Evolutionary conservation across 2,888 invertebrate species (phyloP), one percentile per base, ranked within the genome.

Genomic region (Crematogaster levior): DNA sequence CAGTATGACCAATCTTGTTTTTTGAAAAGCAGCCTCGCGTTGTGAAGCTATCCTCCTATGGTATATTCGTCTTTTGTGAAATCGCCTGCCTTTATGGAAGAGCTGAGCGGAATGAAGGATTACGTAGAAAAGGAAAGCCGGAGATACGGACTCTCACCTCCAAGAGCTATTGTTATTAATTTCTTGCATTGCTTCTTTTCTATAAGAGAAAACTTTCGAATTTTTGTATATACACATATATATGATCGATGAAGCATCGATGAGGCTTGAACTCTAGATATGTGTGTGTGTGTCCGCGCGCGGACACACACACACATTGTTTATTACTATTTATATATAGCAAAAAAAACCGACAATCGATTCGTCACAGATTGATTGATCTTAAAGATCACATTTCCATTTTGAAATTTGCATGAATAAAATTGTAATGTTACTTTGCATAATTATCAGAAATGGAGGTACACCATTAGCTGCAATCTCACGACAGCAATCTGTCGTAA

Each of bases 1-100:
- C 74, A 46, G 81, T 83, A 88, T 86, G 85, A 81, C 68, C 75
- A 81, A 83, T 68, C 65, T 75, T 46, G 68, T 85, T 86, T 81
- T 82, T 77, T 60, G 80, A 85, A 82, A 85, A 73, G 63, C 51
- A 83, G 82, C 53, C 53, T 58, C 61, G 60, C 74, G 53, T 58
- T 56, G 21, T 66, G 46, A 61, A 61, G 56, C 63, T 24, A 81
- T 15, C 40, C 53, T 65, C 12, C 9, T 10, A 68, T n/a, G 48
- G 82, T 85, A 58, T 74, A 83, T 87, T 87, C 84, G 82, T 72
- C 83, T 80, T 75, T 86, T 84, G 84, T 53, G 56, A 24, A 56
- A 56, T 66, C 77, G 75, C 53, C 40, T 18, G 73, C 61, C 63
- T 86, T 74, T 40, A 27, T 70, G 48, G 58, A 53, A 65, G 72